Evolutionary conservation across 1,140 invertebrate species (phyloP).

Genomic region (Apolygus lucorum): DNA sequence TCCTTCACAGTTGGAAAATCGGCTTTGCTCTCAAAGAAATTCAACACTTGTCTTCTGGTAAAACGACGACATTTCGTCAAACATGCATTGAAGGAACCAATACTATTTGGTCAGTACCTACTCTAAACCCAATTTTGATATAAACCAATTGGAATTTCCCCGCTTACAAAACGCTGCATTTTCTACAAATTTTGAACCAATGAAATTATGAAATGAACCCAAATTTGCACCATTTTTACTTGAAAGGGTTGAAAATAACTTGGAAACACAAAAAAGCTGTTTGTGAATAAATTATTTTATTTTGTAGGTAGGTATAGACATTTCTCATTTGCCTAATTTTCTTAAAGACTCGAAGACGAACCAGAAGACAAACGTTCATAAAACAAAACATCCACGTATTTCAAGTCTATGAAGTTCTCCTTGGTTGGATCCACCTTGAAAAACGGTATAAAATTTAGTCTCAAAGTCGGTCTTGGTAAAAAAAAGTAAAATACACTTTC

Average conservation of each 20-base stretch:
- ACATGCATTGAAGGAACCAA: no score
- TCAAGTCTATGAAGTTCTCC: background rate
- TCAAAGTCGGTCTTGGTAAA: background rate
- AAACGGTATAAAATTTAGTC: constrained; percentile 1
- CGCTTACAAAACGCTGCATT: no score
- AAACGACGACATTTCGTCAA: no score
- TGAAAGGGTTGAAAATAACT: no score
- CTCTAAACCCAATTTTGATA: no score
- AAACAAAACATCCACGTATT: background rate
- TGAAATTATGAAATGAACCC: no score
- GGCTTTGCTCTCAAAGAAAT: background rate
- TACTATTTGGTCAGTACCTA: no score
- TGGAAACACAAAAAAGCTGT: no score
- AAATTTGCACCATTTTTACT: no score
- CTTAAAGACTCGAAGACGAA: no score
- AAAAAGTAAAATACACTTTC: background rate
- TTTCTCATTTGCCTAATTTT: background rate
- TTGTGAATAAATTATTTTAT: background rate
- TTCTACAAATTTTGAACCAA: no score
- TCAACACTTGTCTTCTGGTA: constrained; percentile 5
- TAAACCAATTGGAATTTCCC: no score
- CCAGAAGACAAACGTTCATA: background rate
- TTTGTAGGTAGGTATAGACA: background rate
- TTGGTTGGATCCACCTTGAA: constrained; percentile 5
- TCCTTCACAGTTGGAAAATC: background rate